Evolutionary conservation across 2,113 vertebrate species (phyloP).

Genomic region (Oncorhynchus masou): DNA sequence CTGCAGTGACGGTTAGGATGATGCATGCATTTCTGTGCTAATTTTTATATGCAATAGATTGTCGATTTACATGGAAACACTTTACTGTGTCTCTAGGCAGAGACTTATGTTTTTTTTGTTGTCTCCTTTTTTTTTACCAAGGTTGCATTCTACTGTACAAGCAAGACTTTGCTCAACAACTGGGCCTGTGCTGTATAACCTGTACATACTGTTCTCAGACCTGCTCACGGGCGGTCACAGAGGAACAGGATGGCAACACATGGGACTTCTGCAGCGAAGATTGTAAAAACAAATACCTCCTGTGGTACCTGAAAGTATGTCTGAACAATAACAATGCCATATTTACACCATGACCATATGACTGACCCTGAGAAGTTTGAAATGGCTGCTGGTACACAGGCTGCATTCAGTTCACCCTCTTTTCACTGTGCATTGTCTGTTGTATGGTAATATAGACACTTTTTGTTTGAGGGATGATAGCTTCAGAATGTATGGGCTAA

Average conservation of each 20-base stretch:
- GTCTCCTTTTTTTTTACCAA: slow-evolving; percentile 60
- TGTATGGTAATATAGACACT: too few relatives aligned
- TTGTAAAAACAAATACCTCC: slow-evolving; percentile 86
- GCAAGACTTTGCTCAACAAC: slow-evolving; percentile 86
- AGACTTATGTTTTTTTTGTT: too few relatives aligned
- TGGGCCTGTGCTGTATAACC: slow-evolving; percentile 83
- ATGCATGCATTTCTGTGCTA: slow-evolving; percentile 38
- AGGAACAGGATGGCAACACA: slow-evolving; percentile 84
- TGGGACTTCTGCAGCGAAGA: slow-evolving; percentile 88
- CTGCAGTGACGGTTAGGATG: slow-evolving; percentile 79
- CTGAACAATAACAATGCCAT: too few relatives aligned
- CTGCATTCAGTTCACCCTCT: too few relatives aligned
- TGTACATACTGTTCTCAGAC: slow-evolving; percentile 88
- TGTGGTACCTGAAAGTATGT: slow-evolving; percentile 85
- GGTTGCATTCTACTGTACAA: slow-evolving; percentile 86
- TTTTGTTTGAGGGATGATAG: too few relatives aligned
- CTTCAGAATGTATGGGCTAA: too few relatives aligned
- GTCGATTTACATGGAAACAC: too few relatives aligned
- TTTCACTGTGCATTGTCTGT: too few relatives aligned
- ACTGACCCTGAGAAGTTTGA: background rate
- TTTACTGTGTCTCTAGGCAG: too few relatives aligned
- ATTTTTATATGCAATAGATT: too few relatives aligned
- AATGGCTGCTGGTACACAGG: too few relatives aligned
- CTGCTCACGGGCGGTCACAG: slow-evolving; percentile 82
- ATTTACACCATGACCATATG: background rate